Percentiles rank a stretch among this genome's conserved stretches.
Conservation (phyloP, 2,888 invertebrate genomes). For the Oligia fasciuncula region DNA sequence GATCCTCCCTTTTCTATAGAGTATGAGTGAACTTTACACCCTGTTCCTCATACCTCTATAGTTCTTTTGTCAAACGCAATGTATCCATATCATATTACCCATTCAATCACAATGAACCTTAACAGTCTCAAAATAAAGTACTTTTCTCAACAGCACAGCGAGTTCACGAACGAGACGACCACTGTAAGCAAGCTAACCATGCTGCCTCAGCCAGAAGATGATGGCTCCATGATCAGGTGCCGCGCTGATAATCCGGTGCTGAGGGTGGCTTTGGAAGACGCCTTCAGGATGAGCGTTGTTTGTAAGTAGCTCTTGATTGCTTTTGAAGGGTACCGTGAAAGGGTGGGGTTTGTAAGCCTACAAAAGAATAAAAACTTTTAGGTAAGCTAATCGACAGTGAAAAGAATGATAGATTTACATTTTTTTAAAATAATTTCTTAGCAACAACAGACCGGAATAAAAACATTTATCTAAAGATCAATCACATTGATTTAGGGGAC, state of each 20-base stretch:
- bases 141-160: constrained; percentile 88
- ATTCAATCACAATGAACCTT: constrained; percentile 8
- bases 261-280: constrained; percentile 94
- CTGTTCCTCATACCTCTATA: too few species aligned
- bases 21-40: too few species aligned
- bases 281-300: constrained; percentile 95
- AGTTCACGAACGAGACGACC: constrained; percentile 92
- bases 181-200: constrained; percentile 94
- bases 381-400: too few species aligned
- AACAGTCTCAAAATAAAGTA: neutral
- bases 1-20: too few species aligned
- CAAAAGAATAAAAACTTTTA: too few species aligned
- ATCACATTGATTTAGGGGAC: too few species aligned
- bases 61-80: constrained; percentile 82
- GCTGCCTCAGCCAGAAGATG: constrained; percentile 95
- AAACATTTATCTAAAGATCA: too few species aligned
- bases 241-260: constrained; percentile 95
- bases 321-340: neutral
- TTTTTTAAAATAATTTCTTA: too few species aligned
- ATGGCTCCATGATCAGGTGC: constrained; percentile 94
- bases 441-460: too few species aligned
- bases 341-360: neutral
- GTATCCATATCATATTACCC: constrained; percentile 64
- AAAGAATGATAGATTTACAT: too few species aligned
- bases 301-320: constrained; percentile 92